phyloP scores from a whole-genome alignment of 2,113 vertebrate species.

The Carassius carassius region DNA sequence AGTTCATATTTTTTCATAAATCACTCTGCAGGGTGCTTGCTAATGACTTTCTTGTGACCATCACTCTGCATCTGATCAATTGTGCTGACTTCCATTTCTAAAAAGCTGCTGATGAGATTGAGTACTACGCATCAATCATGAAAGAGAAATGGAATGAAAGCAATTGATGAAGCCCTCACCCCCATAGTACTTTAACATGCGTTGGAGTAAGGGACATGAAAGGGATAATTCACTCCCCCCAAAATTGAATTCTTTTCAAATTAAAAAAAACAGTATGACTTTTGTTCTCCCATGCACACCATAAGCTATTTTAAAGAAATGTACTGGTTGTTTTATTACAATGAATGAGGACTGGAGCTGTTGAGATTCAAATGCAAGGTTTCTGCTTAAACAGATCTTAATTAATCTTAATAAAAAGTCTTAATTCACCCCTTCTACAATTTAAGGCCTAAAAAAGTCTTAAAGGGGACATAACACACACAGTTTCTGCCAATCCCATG shows the following conservation, averaged over 20 bases:
- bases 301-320: background rate
- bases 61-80: constrained; percentile 42
- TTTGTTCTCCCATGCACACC: background rate
- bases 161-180: background rate
- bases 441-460: too few species aligned
- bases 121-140: constrained; percentile 5
- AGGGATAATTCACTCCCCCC: background rate
- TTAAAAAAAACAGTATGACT: background rate
- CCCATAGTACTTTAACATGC: background rate
- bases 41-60: constrained; percentile 41
- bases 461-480: too few species aligned
- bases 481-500: too few species aligned
- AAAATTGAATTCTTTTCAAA: background rate
- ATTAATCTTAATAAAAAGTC: too few species aligned
- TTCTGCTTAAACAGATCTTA: too few species aligned
- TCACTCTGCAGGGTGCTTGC: constrained; percentile 36
- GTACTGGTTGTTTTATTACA: background rate
- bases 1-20: constrained; percentile 41
- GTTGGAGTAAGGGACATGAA: background rate
- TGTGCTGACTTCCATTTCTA: constrained; percentile 39
- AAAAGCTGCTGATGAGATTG: constrained; percentile 26
- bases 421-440: too few species aligned
- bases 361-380: too few species aligned
- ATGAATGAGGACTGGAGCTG: background rate
- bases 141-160: constrained; percentile 2